Evolutionary conservation across 1,140 invertebrate genomes (phyloP), one percentile per base, ranked within the genome.

Genomic region (Metaphire vulgaris): DNA sequence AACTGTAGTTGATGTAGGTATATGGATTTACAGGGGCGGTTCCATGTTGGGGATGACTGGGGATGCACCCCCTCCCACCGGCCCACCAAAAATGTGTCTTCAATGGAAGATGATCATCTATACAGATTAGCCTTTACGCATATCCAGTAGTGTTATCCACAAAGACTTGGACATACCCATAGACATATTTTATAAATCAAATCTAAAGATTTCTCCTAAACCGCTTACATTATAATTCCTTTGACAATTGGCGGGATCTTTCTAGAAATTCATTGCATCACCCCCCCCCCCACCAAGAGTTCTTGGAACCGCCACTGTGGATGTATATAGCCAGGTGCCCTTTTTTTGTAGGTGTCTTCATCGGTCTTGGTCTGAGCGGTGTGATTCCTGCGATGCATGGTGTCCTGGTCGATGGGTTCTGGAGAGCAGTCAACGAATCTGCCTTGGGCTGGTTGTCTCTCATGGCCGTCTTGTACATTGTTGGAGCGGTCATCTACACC

Each of bases 391-490:
- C 87, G 2, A 79, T 87, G 74, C 88, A 89, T 79, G 88, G 87
- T 79, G 83, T 89, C 21, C 83, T 87, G 33, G 85, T 83, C 14
- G 85, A 89, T 80, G 89, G 89, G 16, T 87, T 88, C 78, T 83
- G 83, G 69, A 80, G 84, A 77, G 83, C 88, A 15, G 83, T 89
- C 29, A 84, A 87, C 74, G 83, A 94, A 85, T 94, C 94, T 69
- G 94, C 93, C 30, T 89, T 99, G 31, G 96, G 96, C 31, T 99
- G 95, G 95, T 88, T 99, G 21, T 91, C 95, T 76, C 88, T 98
- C n/a, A 99, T 99, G 96, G 95, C 92, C 80, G 83, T 92, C 65
- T 88, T 99, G 21, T 99, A 99, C 82, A 96, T 99, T 80, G 86
- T 95, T 72, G 97, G 97, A 69, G 96, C 97, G 69, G 87, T 97